Base-by-base conservation (phyloP, 2,888 invertebrate species). In the Liposcelis brunnea region DNA sequence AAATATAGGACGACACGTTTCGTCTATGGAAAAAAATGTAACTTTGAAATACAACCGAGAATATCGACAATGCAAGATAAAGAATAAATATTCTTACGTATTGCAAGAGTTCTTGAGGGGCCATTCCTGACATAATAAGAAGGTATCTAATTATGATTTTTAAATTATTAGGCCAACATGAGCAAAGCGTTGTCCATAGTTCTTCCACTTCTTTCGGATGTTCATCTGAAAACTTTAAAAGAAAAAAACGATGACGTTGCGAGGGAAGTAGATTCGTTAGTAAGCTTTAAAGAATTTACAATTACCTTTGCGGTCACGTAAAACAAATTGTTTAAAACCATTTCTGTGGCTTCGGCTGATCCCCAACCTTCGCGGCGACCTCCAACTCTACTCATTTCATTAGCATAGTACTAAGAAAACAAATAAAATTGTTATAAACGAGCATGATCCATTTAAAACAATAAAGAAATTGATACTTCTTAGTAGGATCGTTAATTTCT, bases 291-390 rank as follows among this genome's bases (percentile, higher is more conserved):
- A 26, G 8, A 26, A 6, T 26, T 26, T 8, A 8, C 26, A 26
- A 26, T 52, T 67, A 87, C 87, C 79, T 91, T 91, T 2, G 91
- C 87, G 5, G 97, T 98, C 55, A 97, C 85, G 65, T 95, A 97
- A 66, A 98, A 90, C 15, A 98, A 77, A 68, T 98, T 98, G 64
- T 98, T 98, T 50, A 98, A 74, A 42, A 98, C 91, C 91, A 98
- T 94, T 68, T 98, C 97, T 0, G 97, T 98, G n/a, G 97, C 97
- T 66, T 97, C 95, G 0, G 87, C 87, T 1, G 94, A 94, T 36
- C 98, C 98, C 75, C 97, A 94, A 0, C 97, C 97, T 61, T 94
- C 93, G 44, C 87, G 75, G 14, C 85, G 72, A 4, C 72, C 67
- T 45, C 81, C 74, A 34, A 80, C 73, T 1, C 78, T 75, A 12